Base-by-base conservation (phyloP, 2,113 vertebrate genomes). In the Ptilorrhoa leucosticta region DNA sequence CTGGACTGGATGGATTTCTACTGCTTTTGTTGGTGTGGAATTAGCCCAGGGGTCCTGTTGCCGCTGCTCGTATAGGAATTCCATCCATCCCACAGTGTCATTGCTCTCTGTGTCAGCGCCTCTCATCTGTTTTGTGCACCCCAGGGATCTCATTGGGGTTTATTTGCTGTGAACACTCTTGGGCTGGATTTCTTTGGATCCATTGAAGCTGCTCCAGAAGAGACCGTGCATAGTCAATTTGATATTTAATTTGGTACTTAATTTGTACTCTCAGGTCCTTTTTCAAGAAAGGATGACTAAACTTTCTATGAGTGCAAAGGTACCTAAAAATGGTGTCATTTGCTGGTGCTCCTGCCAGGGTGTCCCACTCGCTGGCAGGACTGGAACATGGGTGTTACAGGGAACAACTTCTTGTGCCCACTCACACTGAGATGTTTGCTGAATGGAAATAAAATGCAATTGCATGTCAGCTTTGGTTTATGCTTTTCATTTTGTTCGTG, bases 11-110 rank as follows among this genome's bases (percentile, higher is more conserved):
- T 45, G 75, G 71, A 35, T 86, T 94, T 80, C 26, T 31, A 17
- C 24, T 13, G 37, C 37, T 79, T 28, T 26, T 39, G 42, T 26
- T 30, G 1, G 0, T 15, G 56, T 70, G 57, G 66, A 31, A 14
- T 86, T 65, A 83, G 53, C 64, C 56, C 0, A 0, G 8, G 64
- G 61, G 42, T 80, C 45, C 50, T 0, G 0, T 79, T 93, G 54
- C 81, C 50, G 92, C 98, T 98, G 98, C 94, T 98, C 93, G 82
- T 97, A 95, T 97, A 97, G 97, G 97, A 97, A 94, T 97, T 86
- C 11, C 35, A 48, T 75, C 45, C 95, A 83, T 97, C 72, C 83
- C 96, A 87, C 91, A 31, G 64, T 86, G 63, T 69, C 86, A 76
- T 66, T 4, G 19, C 77, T 70, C 76, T 57, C 64, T 42, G 23